Percentiles rank a stretch among this genome's conserved stretches.
phyloP scores from a whole-genome alignment of 2,888 invertebrate species.

The Byasa hedistus region DNA sequence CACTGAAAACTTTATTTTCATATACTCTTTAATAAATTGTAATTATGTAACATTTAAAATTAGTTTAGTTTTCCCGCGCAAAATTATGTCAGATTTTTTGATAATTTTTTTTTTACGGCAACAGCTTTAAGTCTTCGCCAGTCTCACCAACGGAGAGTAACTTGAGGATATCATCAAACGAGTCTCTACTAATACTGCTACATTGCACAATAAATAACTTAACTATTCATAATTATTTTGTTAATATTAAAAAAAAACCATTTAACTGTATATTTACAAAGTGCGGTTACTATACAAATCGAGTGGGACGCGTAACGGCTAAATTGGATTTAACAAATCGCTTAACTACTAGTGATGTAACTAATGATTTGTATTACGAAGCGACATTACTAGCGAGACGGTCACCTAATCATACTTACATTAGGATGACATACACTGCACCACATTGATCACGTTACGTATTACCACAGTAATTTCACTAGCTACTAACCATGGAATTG shows the following conservation, averaged over 20 bases:
- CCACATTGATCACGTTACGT: no score
- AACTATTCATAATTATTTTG: slow-evolving; percentile 51
- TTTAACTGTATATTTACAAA: slow-evolving; percentile 42
- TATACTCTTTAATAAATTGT: no score
- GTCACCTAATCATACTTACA: no score
- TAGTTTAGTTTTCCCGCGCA: slow-evolving; percentile 3
- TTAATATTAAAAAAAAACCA: slow-evolving; percentile 19
- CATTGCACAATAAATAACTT: slow-evolving; percentile 80
- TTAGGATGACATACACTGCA: no score
- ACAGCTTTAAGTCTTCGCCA: no score
- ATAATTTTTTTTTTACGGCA: slow-evolving; percentile 23
- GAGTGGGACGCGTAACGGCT: slow-evolving; percentile 55
- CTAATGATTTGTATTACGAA: no score
- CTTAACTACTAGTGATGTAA: slow-evolving; percentile 23
- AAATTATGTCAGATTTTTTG: slow-evolving; percentile 19
- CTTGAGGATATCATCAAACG: slow-evolving; percentile 52
- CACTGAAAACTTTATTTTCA: no score
- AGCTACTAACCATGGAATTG: no score
- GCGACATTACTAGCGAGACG: no score
- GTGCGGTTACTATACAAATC: slow-evolving; percentile 56
- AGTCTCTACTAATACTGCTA: slow-evolving; percentile 71
- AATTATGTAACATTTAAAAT: not conserved
- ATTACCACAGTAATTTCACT: no score
- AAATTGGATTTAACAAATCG: slow-evolving; percentile 34
- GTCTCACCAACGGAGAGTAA: no score